Base-by-base conservation (phyloP, 2,797 vertebrate species). In the Channa striata region DNA sequence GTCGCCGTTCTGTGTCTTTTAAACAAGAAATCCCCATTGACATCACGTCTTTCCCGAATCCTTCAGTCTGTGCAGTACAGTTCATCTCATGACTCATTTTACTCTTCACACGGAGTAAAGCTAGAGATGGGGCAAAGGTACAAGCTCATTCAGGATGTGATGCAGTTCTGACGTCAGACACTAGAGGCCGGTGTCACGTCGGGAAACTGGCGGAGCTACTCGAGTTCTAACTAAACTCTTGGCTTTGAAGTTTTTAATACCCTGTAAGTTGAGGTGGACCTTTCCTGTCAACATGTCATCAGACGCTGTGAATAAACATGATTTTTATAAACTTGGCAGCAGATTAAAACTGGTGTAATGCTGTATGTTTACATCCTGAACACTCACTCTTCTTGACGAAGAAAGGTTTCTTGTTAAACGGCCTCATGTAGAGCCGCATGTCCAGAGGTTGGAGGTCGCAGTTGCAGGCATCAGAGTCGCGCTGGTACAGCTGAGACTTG, bases 311-410 rank as follows among this genome's bases (percentile, higher is more conserved):
- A n/a, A n/a, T n/a, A n/a, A n/a, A n/a, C n/a, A n/a, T n/a, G n/a
- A n/a, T n/a, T n/a, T n/a, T n/a, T n/a, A n/a, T n/a, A n/a, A n/a
- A n/a, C n/a, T n/a, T n/a, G n/a, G n/a, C n/a, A n/a, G n/a, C n/a
- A n/a, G n/a, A n/a, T n/a, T n/a, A n/a, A n/a, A n/a, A n/a, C n/a
- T 30, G 25, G 25, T 30, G 25, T 30, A 30, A 30, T 30, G 6
- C 4, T 30, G 25, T 30, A 3, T 30, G 25, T 30, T 1, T 13
- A 13, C 11, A 43, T 7, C 17, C 42, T n/a, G 16, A n/a, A 16
- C 42, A 46, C 96, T 95, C 88, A 99, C 97, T 97, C 85, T 96
- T 98, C 87, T 95, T 97, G 78, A 94, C 91, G 88, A 98, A 93
- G 61, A 98, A 78, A 1, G 94, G 95, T 42, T 95, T 95, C 56